Conservation (phyloP, 2,888 invertebrate species). For the Pristionchus arcanus region DNA sequence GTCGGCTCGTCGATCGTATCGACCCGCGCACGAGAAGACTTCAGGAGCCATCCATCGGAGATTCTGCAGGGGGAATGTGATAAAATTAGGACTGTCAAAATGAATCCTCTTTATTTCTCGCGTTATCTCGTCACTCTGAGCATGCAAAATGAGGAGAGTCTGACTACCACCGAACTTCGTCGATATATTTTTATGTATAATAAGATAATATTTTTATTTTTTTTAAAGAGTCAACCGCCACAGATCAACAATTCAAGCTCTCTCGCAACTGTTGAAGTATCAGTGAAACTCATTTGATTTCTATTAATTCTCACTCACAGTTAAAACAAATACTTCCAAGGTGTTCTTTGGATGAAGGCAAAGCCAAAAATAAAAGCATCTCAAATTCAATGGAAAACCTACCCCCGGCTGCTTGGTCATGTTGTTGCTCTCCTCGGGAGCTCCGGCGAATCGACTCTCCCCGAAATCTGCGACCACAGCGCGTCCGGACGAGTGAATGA, state of each 20-base stretch:
- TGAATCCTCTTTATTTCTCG: not conserved
- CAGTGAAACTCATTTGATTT: not conserved
- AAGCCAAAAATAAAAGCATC: no score
- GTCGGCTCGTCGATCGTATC: constrained; percentile 80
- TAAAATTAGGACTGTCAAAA: no score
- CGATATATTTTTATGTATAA: no score
- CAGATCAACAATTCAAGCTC: not conserved
- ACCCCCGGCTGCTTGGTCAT: constrained; percentile 82
- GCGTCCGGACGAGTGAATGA: constrained; percentile 80
- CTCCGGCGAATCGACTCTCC: constrained; percentile 81
- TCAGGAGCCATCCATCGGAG: constrained; percentile 82
- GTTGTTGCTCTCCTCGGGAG: constrained; percentile 80
- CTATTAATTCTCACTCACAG: no score
- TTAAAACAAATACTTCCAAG: no score
- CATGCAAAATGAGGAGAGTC: no score
- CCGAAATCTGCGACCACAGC: constrained; percentile 82
- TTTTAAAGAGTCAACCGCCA: no score
- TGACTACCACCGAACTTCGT: no score
- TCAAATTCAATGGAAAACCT: constrained; percentile 57
- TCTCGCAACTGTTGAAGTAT: not conserved
- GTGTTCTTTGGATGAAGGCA: no score
- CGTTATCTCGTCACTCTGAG: no score
- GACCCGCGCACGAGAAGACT: constrained; percentile 80
- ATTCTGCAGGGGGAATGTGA: constrained; percentile 77
- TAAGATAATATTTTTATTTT: no score